phyloP scores from a whole-genome alignment of 2,113 vertebrate species.

The Otis tarda region DNA sequence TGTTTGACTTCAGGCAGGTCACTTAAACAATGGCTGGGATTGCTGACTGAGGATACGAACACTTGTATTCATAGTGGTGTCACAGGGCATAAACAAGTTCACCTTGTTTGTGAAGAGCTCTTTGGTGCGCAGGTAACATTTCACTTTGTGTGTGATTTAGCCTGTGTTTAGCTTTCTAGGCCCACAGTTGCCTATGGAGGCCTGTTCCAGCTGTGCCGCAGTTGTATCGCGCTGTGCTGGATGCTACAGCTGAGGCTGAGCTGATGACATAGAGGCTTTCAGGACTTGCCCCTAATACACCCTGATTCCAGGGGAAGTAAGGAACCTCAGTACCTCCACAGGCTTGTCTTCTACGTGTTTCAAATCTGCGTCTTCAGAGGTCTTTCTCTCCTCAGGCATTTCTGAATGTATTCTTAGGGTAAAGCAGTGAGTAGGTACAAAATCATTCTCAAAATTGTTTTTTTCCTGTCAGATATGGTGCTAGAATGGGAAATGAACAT shows the following conservation, averaged over 20 bases:
- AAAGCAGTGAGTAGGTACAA: background rate
- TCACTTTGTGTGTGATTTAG: background rate
- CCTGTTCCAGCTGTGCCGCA: background rate
- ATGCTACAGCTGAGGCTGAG: background rate
- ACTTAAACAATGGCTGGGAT: background rate
- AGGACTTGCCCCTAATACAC: background rate
- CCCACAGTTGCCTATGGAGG: background rate
- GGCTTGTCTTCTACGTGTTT: background rate
- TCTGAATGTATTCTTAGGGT: background rate
- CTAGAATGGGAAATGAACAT: background rate
- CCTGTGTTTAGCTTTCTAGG: background rate
- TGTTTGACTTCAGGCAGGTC: background rate
- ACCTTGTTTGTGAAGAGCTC: background rate
- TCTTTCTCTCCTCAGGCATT: background rate
- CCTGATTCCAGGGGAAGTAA: background rate
- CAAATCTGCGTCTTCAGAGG: background rate
- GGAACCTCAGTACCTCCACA: background rate
- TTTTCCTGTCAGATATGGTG: background rate
- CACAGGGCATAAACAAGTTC: background rate
- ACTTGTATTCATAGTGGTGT: background rate
- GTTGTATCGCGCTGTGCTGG: background rate
- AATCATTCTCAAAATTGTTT: background rate
- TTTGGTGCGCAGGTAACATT: background rate
- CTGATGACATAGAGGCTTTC: background rate
- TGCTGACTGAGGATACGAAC: background rate